Conservation (phyloP, 2,888 invertebrate genomes). For the Harmothoe impar region DNA sequence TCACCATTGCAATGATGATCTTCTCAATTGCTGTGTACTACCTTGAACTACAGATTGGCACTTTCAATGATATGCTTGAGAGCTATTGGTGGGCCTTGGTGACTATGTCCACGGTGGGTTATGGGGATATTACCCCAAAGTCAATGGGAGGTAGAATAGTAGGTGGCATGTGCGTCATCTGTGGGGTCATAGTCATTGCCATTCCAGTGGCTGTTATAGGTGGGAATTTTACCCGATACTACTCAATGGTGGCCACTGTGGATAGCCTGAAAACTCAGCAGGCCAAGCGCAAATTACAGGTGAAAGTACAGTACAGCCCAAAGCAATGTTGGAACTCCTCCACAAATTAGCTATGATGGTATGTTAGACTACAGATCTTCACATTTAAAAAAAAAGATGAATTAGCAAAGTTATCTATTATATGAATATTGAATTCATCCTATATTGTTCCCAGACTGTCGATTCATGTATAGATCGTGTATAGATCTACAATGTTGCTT, state of each 20-base stretch:
- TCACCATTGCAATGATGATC: not conserved
- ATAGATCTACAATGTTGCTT: no score
- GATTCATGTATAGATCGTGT: no score
- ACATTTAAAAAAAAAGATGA: no score
- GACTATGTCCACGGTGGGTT: constrained; percentile 32
- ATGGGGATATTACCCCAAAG: constrained; percentile 25
- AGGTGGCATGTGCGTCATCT: not conserved
- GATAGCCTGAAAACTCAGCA: not conserved
- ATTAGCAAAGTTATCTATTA: no score
- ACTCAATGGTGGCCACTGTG: not conserved
- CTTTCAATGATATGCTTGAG: not conserved
- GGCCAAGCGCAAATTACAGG: not conserved
- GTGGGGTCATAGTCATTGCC: not conserved
- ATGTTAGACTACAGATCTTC: no score
- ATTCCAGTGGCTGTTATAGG: constrained; percentile 38
- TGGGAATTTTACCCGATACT: constrained; percentile 1
- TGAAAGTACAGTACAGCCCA: no score
- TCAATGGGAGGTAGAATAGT: not conserved
- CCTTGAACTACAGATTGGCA: not conserved
- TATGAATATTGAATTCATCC: no score
- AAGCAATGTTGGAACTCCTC: no score
- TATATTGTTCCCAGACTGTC: no score
- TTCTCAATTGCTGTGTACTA: constrained; percentile 1
- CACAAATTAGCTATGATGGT: no score
- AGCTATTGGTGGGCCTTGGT: constrained; percentile 46